Evolutionary conservation across 2,888 invertebrate species (phyloP), one percentile per base, ranked within the genome.

Genomic region (Lamellibrachia satsuma): DNA sequence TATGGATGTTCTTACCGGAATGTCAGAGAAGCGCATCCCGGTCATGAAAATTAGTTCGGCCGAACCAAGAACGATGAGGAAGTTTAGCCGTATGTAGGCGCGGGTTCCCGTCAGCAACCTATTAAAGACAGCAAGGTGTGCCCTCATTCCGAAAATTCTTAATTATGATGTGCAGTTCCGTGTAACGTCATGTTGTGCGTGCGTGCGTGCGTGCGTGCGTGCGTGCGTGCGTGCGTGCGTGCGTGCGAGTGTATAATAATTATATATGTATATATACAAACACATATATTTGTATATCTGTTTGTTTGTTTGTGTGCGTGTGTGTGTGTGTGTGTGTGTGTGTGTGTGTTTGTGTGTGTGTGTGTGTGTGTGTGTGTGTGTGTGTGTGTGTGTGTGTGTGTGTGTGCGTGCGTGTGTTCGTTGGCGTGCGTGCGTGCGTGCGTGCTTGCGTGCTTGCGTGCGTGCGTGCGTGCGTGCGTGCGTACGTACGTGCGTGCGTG

Each of bases 11-110:
- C 93, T 55, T 52, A 93, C 93, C 57, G 93, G 92, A 52, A 93
- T 92, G 55, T 93, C 91, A 7, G 90, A 90, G 91, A 91, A 93
- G 7, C 92, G 91, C 52, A 92, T 92, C 39, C 92, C 92, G 11
- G 93, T 52, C 52, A 93, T 92, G 92, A 93, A 93, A 7, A 92
- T 52, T 9, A 91, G n/a, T 60, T 93, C 93, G 27, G 92, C 55
- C 90, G 92, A 75, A 3, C 93, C 92, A 15, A 93, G 92, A 9
- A 92, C 57, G 7, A 92, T 91, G 9, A 93, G 92, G 60, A 93
- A 92, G 92, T 92, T 92, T n/a, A 93, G 90, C 4, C 92, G 90
- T 15, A 93, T 91, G 52, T 92, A 93, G 9, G 93, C 57, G 22
- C 92, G 90, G 15, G 52, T 52, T 52, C 52, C 91, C 0, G 22